These are phyloP conservation scores for Piprites chloris DNA, from an alignment of 2,113 vertebrate genomes.

Conservation along the genomic window DNA sequence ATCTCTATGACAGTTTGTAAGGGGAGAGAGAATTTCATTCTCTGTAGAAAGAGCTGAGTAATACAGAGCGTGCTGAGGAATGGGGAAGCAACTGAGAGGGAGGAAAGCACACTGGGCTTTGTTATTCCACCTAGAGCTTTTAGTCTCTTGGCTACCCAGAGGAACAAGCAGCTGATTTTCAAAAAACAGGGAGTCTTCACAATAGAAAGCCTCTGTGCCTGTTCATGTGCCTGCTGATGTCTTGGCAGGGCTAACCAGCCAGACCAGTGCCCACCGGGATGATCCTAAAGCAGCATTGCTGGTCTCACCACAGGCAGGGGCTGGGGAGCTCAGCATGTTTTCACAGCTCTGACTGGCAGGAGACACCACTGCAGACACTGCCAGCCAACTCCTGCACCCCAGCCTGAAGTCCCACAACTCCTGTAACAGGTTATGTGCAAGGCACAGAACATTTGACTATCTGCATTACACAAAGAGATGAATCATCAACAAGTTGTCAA, in stretches of 20 bases:
- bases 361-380: background rate
- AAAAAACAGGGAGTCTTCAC: background rate
- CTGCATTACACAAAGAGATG: background rate
- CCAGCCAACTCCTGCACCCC: background rate
- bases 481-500: background rate
- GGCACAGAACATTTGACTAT: background rate
- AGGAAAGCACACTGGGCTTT: background rate
- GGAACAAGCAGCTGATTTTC: background rate
- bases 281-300: background rate
- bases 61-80: rapidly evolving
- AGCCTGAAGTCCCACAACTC: background rate
- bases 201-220: background rate
- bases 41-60: background rate
- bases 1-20: background rate
- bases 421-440: background rate
- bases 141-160: background rate
- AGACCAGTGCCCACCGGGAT: background rate
- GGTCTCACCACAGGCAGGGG: background rate
- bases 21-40: background rate
- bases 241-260: background rate
- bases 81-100: background rate
- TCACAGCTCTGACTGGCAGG: background rate
- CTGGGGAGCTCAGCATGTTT: background rate
- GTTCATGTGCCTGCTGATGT: background rate
- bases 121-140: background rate